phyloP scores from a whole-genome alignment of 2,113 vertebrate species.

The Cranoglanis bouderius region DNA sequence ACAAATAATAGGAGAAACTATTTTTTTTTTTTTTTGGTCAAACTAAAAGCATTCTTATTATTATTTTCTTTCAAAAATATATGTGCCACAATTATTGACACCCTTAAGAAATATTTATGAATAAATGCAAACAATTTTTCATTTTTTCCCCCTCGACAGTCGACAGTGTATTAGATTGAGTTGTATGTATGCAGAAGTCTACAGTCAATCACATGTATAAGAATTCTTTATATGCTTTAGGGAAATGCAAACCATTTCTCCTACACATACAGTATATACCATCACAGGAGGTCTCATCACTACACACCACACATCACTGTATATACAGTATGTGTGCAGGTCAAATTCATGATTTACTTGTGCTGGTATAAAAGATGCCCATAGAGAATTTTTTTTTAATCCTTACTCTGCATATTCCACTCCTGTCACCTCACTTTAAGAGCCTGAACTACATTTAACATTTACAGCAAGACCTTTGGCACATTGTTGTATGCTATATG shows the following conservation, averaged over 20 bases:
- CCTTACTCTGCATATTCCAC: background rate
- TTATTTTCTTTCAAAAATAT: too few relatives aligned
- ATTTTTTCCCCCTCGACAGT: too few relatives aligned
- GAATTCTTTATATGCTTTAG: background rate
- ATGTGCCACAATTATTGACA: too few relatives aligned
- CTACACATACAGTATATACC: background rate
- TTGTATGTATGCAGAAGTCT: background rate
- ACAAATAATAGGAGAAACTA: too few relatives aligned
- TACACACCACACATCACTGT: background rate
- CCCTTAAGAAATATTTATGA: too few relatives aligned
- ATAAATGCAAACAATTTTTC: too few relatives aligned
- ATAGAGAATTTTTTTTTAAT: background rate
- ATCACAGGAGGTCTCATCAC: background rate
- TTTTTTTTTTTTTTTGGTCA: too few relatives aligned
- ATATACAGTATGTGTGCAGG: background rate
- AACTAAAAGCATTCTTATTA: too few relatives aligned
- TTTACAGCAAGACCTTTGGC: background rate
- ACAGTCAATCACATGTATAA: background rate
- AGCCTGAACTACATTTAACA: background rate
- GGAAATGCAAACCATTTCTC: background rate
- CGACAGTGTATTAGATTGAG: background rate
- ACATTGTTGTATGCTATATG: background rate
- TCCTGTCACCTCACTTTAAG: background rate
- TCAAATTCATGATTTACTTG: background rate
- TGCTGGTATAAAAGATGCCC: background rate